Conservation (phyloP, 2,797 vertebrate genomes). For the Sphenopsis melanotis region DNA sequence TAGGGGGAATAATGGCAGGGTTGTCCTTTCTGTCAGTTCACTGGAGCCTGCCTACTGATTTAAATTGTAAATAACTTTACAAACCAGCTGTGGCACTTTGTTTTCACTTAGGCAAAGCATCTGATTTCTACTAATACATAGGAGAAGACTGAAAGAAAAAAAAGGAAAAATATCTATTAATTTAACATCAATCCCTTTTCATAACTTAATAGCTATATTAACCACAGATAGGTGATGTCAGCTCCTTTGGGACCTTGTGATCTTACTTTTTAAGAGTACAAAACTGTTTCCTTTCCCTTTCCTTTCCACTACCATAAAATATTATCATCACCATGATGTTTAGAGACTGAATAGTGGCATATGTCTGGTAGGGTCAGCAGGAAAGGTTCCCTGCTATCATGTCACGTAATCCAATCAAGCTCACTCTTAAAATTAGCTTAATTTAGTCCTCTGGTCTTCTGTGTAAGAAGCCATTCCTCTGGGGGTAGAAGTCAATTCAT, state of each 20-base stretch:
- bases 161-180: neutral
- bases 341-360: neutral
- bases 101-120: neutral
- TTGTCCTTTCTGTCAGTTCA: neutral
- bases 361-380: neutral
- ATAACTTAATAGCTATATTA: neutral
- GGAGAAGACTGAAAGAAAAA: neutral
- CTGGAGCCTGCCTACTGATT: neutral
- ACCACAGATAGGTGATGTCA: neutral
- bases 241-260: neutral
- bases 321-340: neutral
- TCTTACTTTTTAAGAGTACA: neutral
- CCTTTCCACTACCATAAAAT: neutral
- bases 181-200: neutral
- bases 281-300: neutral
- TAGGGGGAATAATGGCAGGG: constrained; percentile 1
- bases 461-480: neutral
- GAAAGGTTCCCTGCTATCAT: neutral
- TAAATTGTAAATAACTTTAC: neutral
- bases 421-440: neutral
- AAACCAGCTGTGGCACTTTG: neutral
- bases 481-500: neutral
- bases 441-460: neutral
- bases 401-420: neutral
- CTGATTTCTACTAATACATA: neutral